Percentiles rank a stretch among this genome's conserved stretches.
Conservation (phyloP, 92 coral and sea anemone species). For the Zoanthus sansibaricus region DNA sequence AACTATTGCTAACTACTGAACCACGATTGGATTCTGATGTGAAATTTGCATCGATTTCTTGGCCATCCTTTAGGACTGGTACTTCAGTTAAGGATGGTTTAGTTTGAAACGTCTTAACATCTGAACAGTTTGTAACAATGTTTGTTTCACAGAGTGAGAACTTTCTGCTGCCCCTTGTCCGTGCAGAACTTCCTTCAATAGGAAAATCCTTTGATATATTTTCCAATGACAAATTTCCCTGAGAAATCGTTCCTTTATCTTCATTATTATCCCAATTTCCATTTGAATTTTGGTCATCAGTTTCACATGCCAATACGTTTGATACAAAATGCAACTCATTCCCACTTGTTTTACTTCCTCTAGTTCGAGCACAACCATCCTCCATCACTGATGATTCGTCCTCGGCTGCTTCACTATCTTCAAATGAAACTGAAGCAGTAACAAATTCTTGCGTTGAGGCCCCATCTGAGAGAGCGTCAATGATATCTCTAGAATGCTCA, state of each 20-base stretch:
- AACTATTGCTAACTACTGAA: not conserved
- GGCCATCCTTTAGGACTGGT: not conserved
- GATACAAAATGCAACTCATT: not conserved
- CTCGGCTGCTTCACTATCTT: not conserved
- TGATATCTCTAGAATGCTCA: not conserved
- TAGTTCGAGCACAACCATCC: conserved; percentile 24
- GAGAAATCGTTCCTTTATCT: not conserved
- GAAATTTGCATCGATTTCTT: not conserved
- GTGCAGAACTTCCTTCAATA: conserved; percentile 17
- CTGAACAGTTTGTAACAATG: not conserved
- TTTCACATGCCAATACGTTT: not conserved
- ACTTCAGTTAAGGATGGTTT: not conserved
- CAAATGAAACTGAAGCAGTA: not conserved
- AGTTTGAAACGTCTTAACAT: not conserved
- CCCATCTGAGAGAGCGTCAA: not conserved
- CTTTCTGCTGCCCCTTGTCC: not conserved
- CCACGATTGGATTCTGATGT: not conserved
- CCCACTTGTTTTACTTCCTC: not conserved
- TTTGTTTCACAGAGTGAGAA: not conserved
- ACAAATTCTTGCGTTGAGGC: not conserved
- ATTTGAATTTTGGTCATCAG: not conserved
- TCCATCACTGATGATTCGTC: not conserved
- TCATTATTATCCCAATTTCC: not conserved
- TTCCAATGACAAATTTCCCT: not conserved
- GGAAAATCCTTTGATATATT: not conserved